These are phyloP conservation scores for Mongoloraphidia duomilia DNA, from an alignment of 2,888 invertebrate genomes.

Conservation along the genomic window DNA sequence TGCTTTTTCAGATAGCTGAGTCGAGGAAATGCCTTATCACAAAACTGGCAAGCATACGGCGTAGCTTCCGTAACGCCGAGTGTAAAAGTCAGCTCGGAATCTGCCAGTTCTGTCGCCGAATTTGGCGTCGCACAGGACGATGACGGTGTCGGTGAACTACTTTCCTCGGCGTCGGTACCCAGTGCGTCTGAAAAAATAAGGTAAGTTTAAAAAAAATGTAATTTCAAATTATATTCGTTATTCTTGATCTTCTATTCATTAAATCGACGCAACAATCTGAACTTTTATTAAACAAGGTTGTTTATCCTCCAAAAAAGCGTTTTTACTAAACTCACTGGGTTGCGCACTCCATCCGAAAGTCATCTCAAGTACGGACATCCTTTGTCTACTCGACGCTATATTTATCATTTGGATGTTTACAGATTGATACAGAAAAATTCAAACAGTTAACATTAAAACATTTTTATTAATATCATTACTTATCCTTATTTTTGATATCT, in stretches of 20 bases:
- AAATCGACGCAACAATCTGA: neutral
- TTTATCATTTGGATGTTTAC: too few species aligned
- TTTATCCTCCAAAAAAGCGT: too few species aligned
- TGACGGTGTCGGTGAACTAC: slow-evolving; percentile 41
- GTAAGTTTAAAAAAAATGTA: neutral
- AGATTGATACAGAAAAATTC: too few species aligned
- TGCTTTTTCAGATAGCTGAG: slow-evolving; percentile 80
- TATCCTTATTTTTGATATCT: too few species aligned
- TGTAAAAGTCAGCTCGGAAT: slow-evolving; percentile 46
- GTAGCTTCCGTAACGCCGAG: slow-evolving; percentile 56
- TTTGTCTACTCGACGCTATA: too few species aligned
- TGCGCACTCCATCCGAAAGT: too few species aligned
- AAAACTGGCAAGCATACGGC: slow-evolving; percentile 83
- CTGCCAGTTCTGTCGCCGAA: slow-evolving; percentile 47
- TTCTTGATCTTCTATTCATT: neutral
- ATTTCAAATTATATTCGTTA: neutral
- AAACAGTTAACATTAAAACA: too few species aligned
- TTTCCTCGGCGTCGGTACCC: slow-evolving; percentile 45
- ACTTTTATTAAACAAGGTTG: too few species aligned
- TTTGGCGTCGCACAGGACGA: slow-evolving; percentile 48
- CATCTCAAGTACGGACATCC: too few species aligned
- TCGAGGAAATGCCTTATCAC: slow-evolving; percentile 80
- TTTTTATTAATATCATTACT: too few species aligned
- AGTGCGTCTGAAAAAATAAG: slow-evolving; percentile 39
- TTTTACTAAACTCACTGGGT: too few species aligned